Conservation (phyloP, 2,113 vertebrate genomes). For the Zapus hudsonius region DNA sequence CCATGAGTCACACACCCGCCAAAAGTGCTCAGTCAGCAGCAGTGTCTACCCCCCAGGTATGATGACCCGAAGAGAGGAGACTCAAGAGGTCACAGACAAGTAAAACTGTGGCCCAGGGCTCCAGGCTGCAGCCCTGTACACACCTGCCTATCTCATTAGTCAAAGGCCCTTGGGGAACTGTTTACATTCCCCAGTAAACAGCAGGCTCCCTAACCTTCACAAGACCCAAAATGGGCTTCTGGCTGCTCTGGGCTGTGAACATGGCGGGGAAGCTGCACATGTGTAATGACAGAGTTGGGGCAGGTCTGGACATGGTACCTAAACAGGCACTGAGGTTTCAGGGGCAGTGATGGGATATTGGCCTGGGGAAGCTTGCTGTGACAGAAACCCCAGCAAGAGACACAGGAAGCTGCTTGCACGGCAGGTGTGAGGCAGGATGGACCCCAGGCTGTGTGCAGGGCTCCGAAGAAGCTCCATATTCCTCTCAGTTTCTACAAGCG, state of each 20-base stretch:
- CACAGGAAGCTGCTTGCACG: not conserved
- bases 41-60: rapidly evolving
- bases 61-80: rapidly evolving
- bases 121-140: rapidly evolving
- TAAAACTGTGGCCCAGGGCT: not conserved
- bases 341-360: not conserved
- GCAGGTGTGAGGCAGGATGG: not conserved
- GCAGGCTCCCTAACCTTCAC: not conserved
- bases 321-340: not conserved
- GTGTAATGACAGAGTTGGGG: not conserved
- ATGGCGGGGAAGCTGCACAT: not conserved
- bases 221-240: not conserved
- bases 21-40: not conserved
- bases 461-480: not conserved
- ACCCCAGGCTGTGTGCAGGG: too few species aligned
- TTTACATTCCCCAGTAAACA: not conserved
- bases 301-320: not conserved
- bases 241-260: not conserved
- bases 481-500: not conserved
- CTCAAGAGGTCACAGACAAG: not conserved
- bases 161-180: not conserved
- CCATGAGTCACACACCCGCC: rapidly evolving
- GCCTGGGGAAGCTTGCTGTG: not conserved
- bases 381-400: not conserved
- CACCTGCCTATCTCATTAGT: not conserved